phyloP scores from a whole-genome alignment of 37 sponge, comb jelly and placozoan genomes.

The Spongilla lacustris region DNA sequence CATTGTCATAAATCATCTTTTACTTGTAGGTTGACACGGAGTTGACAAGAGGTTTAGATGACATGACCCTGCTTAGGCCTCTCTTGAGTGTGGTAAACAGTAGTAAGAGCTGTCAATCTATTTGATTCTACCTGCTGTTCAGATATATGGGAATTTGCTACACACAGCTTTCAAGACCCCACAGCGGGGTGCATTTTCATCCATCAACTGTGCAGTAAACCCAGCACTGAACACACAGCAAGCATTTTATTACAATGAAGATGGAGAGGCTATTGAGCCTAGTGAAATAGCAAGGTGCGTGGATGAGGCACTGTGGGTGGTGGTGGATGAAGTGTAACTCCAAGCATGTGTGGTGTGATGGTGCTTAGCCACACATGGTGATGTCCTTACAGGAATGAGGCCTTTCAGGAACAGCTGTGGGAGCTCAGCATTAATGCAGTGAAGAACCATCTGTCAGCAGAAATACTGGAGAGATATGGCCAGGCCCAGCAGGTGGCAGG shows the following conservation, averaged over 20 bases:
- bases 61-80: background rate
- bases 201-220: slow-evolving; percentile 72
- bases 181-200: slow-evolving; percentile 65
- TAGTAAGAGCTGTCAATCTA: no score
- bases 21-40: slow-evolving; percentile 34
- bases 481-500: background rate
- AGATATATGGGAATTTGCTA: no score
- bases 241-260: slow-evolving; percentile 43
- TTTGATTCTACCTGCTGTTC: no score
- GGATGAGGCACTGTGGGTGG: background rate
- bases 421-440: slow-evolving; percentile 36
- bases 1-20: background rate
- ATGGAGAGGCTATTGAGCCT: background rate
- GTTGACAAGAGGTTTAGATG: background rate
- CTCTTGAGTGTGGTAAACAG: no score
- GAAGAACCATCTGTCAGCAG: slow-evolving; percentile 48
- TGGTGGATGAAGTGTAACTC: no score
- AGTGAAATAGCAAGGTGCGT: background rate
- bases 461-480: slow-evolving; percentile 51
- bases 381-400: slow-evolving; percentile 28
- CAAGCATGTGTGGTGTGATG: background rate
- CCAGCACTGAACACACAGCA: slow-evolving; percentile 68
- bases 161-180: slow-evolving; percentile 11
- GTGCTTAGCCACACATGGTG: background rate
- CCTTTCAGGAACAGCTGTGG: slow-evolving; percentile 67